A percentile compares a stretch with the other conserved stretches of the same genome.
Conservation (phyloP, 37 sponge, comb jelly and placozoan genomes). For the Cliona cf. orientalis region DNA sequence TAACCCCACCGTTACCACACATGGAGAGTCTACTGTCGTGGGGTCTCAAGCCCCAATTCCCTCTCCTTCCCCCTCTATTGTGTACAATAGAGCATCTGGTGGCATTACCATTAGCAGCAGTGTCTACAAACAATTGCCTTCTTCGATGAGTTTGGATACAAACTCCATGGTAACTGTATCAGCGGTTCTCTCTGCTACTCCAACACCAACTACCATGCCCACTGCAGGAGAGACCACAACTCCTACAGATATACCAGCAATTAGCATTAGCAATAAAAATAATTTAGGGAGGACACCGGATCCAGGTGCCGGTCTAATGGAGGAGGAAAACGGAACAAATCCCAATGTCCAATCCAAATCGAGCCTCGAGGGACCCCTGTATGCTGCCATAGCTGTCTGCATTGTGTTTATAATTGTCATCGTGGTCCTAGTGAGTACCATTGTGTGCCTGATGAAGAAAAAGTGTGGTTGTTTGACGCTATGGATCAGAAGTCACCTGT, state of each 20-base stretch:
- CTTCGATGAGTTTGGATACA: background rate
- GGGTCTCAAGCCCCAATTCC: too few relatives aligned
- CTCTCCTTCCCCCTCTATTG: too few relatives aligned
- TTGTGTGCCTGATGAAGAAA: background rate
- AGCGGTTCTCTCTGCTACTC: background rate
- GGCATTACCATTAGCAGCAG: background rate
- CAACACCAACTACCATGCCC: background rate
- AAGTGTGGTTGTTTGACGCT: background rate
- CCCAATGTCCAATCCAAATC: background rate
- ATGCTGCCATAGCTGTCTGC: slow-evolving; percentile 10
- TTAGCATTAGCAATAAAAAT: too few relatives aligned
- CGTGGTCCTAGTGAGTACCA: background rate
- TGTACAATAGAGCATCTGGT: too few relatives aligned
- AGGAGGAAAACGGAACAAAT: too few relatives aligned
- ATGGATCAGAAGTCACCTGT: too few relatives aligned
- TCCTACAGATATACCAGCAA: too few relatives aligned
- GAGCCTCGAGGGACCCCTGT: background rate
- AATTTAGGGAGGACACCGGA: too few relatives aligned
- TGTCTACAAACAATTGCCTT: background rate
- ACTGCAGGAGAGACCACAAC: too few relatives aligned
- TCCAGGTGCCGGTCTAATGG: too few relatives aligned
- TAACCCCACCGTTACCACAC: background rate
- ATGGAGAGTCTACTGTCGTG: too few relatives aligned
- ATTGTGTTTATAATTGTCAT: slow-evolving; percentile 10
- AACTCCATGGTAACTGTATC: background rate